Evolutionary conservation across 2,113 vertebrate genomes (phyloP).

Genomic region (Zosterops borbonicus): DNA sequence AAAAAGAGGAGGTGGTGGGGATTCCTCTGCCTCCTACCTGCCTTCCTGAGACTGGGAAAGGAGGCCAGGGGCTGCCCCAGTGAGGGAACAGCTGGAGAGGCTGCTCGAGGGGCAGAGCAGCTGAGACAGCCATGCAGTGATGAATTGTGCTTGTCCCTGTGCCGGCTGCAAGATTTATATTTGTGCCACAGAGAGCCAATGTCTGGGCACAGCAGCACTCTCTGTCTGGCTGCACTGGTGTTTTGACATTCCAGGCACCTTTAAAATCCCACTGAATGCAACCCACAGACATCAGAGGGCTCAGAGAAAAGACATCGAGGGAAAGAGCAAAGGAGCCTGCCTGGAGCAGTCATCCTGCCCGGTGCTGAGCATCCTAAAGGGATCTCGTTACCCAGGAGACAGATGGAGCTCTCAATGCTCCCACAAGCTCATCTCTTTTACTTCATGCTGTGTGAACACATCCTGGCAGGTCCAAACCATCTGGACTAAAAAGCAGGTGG

Average conservation of each 20-base stretch:
- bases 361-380: neutral
- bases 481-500: neutral
- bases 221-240: neutral
- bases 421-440: neutral
- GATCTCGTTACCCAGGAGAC: neutral
- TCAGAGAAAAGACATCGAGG: neutral
- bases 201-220: neutral
- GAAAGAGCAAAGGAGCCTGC: neutral
- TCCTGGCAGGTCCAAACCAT: neutral
- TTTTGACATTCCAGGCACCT: neutral
- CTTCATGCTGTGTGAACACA: rapidly evolving
- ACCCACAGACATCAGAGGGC: neutral
- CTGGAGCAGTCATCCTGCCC: neutral
- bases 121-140: rapidly evolving
- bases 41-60: neutral
- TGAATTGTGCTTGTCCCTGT: neutral
- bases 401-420: too few species aligned
- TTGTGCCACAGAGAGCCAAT: neutral
- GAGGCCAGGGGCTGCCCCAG: neutral
- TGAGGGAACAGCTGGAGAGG: neutral
- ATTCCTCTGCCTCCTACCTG: neutral
- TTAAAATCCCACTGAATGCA: neutral
- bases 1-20: neutral
- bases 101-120: neutral
- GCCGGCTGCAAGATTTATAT: neutral